A percentile compares a stretch with the other conserved stretches of the same genome.
phyloP scores from a whole-genome alignment of 2,888 invertebrate genomes.

The Clusia tigrina region DNA sequence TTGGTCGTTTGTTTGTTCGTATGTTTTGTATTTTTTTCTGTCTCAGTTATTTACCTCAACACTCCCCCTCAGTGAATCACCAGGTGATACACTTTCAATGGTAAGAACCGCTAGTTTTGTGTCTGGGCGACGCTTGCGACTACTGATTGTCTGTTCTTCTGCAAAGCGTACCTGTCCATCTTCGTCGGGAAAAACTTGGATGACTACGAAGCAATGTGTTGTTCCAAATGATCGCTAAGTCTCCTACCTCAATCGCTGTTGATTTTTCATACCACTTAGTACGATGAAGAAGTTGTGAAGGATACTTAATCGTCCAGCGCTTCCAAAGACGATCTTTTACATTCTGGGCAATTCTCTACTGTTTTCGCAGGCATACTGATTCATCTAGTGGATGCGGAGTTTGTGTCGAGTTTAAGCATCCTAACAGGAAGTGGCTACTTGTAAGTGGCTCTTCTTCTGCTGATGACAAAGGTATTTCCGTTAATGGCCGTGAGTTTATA shows the following conservation, averaged over 20 bases:
- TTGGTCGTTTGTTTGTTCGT: too few species aligned
- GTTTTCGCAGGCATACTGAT: constrained; percentile 2
- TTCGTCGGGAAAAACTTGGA: constrained; percentile 29
- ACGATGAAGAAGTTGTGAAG: constrained; percentile 17
- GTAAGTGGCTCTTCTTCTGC: constrained; percentile 11
- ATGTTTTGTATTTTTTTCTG: too few species aligned
- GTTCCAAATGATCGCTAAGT: constrained; percentile 20
- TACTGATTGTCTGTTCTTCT: too few species aligned
- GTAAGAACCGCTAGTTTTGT: too few species aligned
- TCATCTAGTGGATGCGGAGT: neutral
- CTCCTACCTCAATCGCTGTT: constrained; percentile 7
- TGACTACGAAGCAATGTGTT: constrained; percentile 3
- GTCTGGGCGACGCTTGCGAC: too few species aligned
- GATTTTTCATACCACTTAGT: constrained; percentile 18
- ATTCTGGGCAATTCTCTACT: constrained; percentile 13
- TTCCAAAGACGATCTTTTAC: constrained; percentile 19
- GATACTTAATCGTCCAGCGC: constrained; percentile 13
- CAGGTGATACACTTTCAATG: too few species aligned
- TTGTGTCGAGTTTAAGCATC: neutral
- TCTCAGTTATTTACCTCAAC: too few species aligned
- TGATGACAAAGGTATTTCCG: constrained; percentile 13
- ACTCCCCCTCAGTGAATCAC: too few species aligned
- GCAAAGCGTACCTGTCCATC: constrained; percentile 38
- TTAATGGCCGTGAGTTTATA: constrained; percentile 23
- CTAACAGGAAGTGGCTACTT: constrained; percentile 1